Conservation (phyloP, 2,888 invertebrate genomes). For the Tetragnatha montana region DNA sequence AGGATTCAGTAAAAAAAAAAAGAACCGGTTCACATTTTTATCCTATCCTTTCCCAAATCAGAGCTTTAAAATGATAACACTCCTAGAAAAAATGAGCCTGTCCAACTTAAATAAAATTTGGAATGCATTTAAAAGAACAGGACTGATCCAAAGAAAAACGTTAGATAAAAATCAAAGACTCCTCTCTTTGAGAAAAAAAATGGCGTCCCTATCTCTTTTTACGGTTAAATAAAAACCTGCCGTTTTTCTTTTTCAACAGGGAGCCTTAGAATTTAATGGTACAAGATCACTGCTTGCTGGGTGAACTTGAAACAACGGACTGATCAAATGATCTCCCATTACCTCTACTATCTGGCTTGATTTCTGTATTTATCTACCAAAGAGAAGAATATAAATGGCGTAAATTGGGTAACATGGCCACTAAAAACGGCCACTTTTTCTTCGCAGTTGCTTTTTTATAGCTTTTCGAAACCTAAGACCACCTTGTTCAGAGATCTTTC, state of each 20-base stretch:
- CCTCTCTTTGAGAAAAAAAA: background rate
- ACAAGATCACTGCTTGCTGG: background rate
- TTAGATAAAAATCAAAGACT: constrained; percentile 29
- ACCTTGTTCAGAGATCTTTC: background rate
- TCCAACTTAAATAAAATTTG: constrained; percentile 28
- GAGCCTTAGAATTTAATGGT: background rate
- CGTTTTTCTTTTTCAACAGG: background rate
- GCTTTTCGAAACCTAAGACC: background rate
- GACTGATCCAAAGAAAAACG: constrained; percentile 4
- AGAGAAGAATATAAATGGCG: constrained; percentile 32
- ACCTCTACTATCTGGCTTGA: background rate
- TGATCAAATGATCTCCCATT: background rate
- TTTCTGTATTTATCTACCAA: constrained; percentile 40
- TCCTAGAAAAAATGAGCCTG: background rate
- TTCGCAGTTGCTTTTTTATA: constrained; percentile 11
- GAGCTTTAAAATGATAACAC: constrained; percentile 26
- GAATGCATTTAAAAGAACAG: constrained; percentile 35
- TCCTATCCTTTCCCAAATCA: background rate
- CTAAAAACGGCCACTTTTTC: constrained; percentile 18
- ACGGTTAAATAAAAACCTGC: constrained; percentile 19
- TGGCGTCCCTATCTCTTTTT: background rate
- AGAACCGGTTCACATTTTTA: background rate
- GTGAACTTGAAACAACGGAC: constrained; percentile 9
- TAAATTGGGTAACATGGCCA: constrained; percentile 28
- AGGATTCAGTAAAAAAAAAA: background rate